Conservation (phyloP, 2,113 vertebrate genomes). For the Tetrao urogallus region DNA sequence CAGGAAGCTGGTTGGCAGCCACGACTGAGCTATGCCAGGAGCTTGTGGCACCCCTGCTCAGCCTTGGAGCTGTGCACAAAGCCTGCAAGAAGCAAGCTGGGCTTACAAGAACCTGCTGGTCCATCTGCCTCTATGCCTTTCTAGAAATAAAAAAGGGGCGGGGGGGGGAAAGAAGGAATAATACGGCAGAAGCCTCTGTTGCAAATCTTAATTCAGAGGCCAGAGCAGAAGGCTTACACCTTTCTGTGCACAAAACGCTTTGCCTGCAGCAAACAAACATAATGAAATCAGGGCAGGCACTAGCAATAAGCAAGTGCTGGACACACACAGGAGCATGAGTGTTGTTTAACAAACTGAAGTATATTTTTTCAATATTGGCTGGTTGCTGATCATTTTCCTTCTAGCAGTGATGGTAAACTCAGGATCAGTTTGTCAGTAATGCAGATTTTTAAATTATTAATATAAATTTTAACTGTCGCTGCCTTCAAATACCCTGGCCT, state of each 20-base stretch:
- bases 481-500: not conserved
- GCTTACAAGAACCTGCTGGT: not conserved
- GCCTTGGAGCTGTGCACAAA: not conserved
- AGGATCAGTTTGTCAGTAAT: not conserved
- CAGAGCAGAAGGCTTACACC: not conserved
- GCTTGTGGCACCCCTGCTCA: not conserved
- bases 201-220: not conserved
- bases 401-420: not conserved
- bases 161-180: not conserved
- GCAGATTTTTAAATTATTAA: not conserved
- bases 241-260: not conserved
- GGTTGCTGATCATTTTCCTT: not conserved
- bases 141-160: not conserved
- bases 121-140: not conserved
- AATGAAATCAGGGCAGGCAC: not conserved
- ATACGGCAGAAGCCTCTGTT: not conserved
- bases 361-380: not conserved
- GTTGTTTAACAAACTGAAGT: not conserved
- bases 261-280: not conserved
- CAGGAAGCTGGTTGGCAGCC: not conserved
- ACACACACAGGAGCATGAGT: not conserved
- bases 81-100: not conserved
- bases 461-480: not conserved
- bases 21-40: not conserved
- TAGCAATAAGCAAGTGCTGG: not conserved